Evolutionary conservation across 2,888 invertebrate genomes (phyloP), one percentile per base, ranked within the genome.

Genomic region (Calephelis perditalis): DNA sequence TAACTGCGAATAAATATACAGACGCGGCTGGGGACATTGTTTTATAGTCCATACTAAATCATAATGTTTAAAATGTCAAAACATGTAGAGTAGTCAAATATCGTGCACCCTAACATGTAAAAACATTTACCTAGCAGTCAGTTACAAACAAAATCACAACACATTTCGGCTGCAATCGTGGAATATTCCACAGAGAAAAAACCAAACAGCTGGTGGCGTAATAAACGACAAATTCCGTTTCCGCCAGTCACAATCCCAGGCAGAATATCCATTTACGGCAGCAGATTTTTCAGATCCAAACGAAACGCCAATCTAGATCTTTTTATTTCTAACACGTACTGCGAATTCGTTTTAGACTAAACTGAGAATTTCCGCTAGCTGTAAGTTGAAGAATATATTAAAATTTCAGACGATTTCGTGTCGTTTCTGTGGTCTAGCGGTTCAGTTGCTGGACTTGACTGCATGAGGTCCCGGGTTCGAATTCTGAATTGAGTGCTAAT

Each of bases 281-380:
- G 63, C 65, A 63, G 60, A 62, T 66, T 65, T 66, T 59, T 58
- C 57, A 36, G 62, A 57, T 57, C 60, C 63, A 65, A 61, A 65
- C 65, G 63, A 62, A 63, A 63, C 63, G 63, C 58, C 60, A 57
- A 56, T 63, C 61, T 57, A 15, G 46, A 35, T 46, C 63, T 56
- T 69, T 68, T 68, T 69, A 65, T 69, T 69, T 65, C 59, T 63
- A 68, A 63, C 63, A 63, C 63, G 62, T 54, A 64, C 66, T 62
- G 58, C 61, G 64, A 67, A 67, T 68, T 63, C 67, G 63, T 64
- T 66, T 65, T 65, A 61, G 61, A 62, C 57, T 59, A 60, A 68
- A 66, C 66, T 36, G 59, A 37, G 54, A 56, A 56, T 46, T 44
- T 43, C 43, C 26, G 52, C 52, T 26, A 52, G 52, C 52, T 52